Evolutionary conservation across 1,140 invertebrate genomes (phyloP), one percentile per base, ranked within the genome.

Genomic region (Campoletis sonorensis): DNA sequence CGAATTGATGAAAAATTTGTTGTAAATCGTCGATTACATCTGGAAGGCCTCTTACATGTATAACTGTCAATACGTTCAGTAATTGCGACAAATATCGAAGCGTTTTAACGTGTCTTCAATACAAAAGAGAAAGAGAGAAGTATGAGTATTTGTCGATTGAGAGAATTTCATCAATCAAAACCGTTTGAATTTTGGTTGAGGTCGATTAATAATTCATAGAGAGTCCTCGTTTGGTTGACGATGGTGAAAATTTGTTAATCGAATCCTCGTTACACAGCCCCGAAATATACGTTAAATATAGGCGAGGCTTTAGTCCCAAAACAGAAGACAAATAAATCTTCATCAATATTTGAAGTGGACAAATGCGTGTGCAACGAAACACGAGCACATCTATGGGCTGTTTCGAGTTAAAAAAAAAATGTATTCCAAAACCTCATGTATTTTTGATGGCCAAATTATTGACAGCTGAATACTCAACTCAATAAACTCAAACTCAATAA

Each of bases 91-190:
- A 58, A 58, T 23, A 13, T 13, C 54, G 11, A 21, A 58, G 54
- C 54, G 54, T 58, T 58, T 58, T 58, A 58, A 58, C 54, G 21
- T 58, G 0, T 21, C 21, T n/a, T 58, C 0, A 0, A n/a, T 21
- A n/a, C 18, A 58, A 23, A n/a, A 4, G 18, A n/a, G 54, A n/a
- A 58, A 23, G 54, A 23, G 54, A 58, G 11, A 13, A 45, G 40
- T 13, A 11, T 45, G 40, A 45, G 11, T 58, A 58, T 58, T 58
- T 58, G 54, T 58, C 54, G 21, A 23, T 58, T 23, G 54, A 58
- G 54, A 58, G 54, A 23, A 58, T 58, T 58, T 21, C 54, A 58
- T 58, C 54, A 58, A 58, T 58, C 54, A 58, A 58, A 58, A 58
- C 54, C 40, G 54, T 58, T 58, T 58, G 54, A 58, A 58, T 58